Conservation (phyloP, 2,888 invertebrate species). For the Phrixothrix hirtus region DNA sequence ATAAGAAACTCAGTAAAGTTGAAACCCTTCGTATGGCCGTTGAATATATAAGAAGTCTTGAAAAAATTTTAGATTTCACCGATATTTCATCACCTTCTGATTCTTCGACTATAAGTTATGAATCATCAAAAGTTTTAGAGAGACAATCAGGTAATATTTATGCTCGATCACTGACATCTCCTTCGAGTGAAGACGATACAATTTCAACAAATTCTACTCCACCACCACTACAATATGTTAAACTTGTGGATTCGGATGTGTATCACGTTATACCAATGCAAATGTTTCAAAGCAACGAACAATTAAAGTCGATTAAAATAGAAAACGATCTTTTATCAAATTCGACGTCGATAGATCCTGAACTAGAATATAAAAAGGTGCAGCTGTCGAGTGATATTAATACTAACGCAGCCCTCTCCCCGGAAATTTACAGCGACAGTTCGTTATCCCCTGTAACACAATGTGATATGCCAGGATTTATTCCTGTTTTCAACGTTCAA, state of each 20-base stretch:
- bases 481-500: slow-evolving; percentile 41
- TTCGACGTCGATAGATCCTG: slow-evolving; percentile 58
- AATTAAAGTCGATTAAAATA: slow-evolving; percentile 49
- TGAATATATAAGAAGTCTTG: slow-evolving; percentile 82
- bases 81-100: slow-evolving; percentile 1
- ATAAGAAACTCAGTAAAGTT: slow-evolving; percentile 84
- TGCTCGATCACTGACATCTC: slow-evolving; percentile 49
- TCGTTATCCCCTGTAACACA: slow-evolving; percentile 53
- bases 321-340: slow-evolving; percentile 58
- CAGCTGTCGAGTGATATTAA: slow-evolving; percentile 58
- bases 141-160: slow-evolving; percentile 45
- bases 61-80: neutral
- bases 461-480: slow-evolving; percentile 40
- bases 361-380: slow-evolving; percentile 59
- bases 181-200: slow-evolving; percentile 59
- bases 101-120: slow-evolving; percentile 9
- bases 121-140: slow-evolving; percentile 48
- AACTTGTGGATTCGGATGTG: slow-evolving; percentile 63
- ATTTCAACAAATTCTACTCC: slow-evolving; percentile 55
- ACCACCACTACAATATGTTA: slow-evolving; percentile 62
- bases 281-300: slow-evolving; percentile 66
- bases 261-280: slow-evolving; percentile 66
- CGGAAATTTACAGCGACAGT: slow-evolving; percentile 52
- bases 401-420: slow-evolving; percentile 48
- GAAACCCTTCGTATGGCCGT: slow-evolving; percentile 88